Conservation (phyloP, 2,888 invertebrate species). For the Hydraecia micacea region DNA sequence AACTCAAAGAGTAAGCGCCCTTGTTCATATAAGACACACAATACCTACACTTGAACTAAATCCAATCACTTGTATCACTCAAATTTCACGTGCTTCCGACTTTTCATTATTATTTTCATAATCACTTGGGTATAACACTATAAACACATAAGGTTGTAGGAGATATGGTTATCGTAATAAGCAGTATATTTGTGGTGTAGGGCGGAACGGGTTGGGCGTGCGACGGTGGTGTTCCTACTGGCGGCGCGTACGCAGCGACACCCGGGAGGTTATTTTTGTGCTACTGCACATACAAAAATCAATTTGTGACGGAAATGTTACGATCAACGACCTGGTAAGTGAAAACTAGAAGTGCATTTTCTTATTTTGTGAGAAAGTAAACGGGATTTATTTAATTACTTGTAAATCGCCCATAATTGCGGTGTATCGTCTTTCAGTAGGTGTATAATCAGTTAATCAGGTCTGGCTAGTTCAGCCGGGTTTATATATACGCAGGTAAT, state of each 20-base stretch:
- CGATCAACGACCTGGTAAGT: slow-evolving; percentile 89
- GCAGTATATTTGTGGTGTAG: slow-evolving; percentile 71
- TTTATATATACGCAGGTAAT: slow-evolving; percentile 41
- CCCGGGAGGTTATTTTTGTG: slow-evolving; percentile 89
- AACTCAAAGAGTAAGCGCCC: slow-evolving; percentile 74
- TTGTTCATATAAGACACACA: slow-evolving; percentile 76
- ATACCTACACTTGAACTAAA: slow-evolving; percentile 80
- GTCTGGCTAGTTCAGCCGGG: slow-evolving; percentile 27
- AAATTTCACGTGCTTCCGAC: slow-evolving; percentile 68
- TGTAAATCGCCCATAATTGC: slow-evolving; percentile 21
- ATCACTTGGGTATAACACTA: slow-evolving; percentile 64
- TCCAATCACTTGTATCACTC: slow-evolving; percentile 80
- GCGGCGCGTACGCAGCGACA: slow-evolving; percentile 81
- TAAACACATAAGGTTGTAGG: slow-evolving; percentile 58
- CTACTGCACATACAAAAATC: slow-evolving; percentile 88
- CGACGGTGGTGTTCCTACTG: slow-evolving; percentile 77
- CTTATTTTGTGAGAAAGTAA: slow-evolving; percentile 44
- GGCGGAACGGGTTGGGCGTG: slow-evolving; percentile 79
- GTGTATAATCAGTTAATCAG: slow-evolving; percentile 41
- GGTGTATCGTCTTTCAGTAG: slow-evolving; percentile 45
- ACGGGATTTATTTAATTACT: slow-evolving; percentile 38
- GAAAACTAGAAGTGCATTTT: slow-evolving; percentile 72
- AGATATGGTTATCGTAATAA: slow-evolving; percentile 69
- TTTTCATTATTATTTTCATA: slow-evolving; percentile 59
- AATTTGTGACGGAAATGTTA: slow-evolving; percentile 88